Evolutionary conservation across 1,140 invertebrate genomes (phyloP).

Genomic region (Drosophila eugracilis): DNA sequence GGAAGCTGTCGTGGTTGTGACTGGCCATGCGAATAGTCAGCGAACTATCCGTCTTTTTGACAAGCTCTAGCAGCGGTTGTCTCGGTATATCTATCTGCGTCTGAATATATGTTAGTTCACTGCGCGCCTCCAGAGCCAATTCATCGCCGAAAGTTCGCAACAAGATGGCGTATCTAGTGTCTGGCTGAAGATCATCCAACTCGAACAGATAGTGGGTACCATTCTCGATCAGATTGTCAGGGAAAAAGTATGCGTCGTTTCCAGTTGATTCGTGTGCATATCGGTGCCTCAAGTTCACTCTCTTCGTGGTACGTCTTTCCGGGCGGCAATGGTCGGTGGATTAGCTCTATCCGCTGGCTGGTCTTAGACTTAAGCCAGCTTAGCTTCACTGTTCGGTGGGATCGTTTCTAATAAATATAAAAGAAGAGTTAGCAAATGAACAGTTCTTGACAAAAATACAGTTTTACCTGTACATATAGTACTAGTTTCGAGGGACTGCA

Average conservation of each 20-base stretch:
- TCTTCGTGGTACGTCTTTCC: constrained; percentile 28
- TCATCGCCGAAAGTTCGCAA: constrained; percentile 70
- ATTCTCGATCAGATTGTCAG: constrained; percentile 60
- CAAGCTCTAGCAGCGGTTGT: constrained; percentile 46
- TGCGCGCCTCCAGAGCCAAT: constrained; percentile 56
- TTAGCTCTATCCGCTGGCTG: constrained; percentile 59
- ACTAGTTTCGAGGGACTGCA: constrained; percentile 69
- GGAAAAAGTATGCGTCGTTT: constrained; percentile 61
- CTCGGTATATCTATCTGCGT: constrained; percentile 65
- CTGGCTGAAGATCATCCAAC: constrained; percentile 41
- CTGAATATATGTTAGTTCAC: constrained; percentile 61
- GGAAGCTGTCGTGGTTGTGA: constrained; percentile 35
- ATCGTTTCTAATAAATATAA: constrained; percentile 23
- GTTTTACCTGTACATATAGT: constrained; percentile 35
- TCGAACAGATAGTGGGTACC: constrained; percentile 60
- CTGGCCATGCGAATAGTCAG: constrained; percentile 43
- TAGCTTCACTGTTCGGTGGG: constrained; percentile 51
- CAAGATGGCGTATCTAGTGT: constrained; percentile 63
- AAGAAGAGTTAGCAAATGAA: neutral
- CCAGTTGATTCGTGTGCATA: constrained; percentile 75
- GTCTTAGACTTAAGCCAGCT: constrained; percentile 66
- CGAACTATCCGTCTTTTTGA: constrained; percentile 52
- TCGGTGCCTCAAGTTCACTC: constrained; percentile 66
- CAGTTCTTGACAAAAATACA: neutral
- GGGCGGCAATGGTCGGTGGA: constrained; percentile 47